Evolutionary conservation across 2,888 invertebrate genomes (phyloP), one percentile per base, ranked within the genome.

Genomic region (Coenonympha arcania): DNA sequence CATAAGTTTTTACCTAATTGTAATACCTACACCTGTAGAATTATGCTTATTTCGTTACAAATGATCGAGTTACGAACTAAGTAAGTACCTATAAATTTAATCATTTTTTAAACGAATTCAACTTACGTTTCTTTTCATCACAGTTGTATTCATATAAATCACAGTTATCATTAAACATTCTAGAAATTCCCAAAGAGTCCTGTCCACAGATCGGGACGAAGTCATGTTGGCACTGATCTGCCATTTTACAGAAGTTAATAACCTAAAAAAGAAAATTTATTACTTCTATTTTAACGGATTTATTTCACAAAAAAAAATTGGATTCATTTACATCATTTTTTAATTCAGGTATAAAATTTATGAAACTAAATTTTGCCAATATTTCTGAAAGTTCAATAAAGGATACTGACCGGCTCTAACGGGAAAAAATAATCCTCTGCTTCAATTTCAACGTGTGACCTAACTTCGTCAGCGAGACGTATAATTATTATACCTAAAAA

Each of bases 361-460:
- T 5, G 5, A 28, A 28, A 28, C 11, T 9, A 28, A 26, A 28
- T 4, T 28, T n/a, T 4, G 15, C 6, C 15, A 1, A 11, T 18
- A 31, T 19, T n/a, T 18, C 9, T 1, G 0, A 11, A 22, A 26
- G 11, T 18, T 34, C 16, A n/a, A 16, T 31, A 30, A 16, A 30
- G 8, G 31, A 42, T 31, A 51, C 64, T 65, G 62, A 83, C 83
- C 62, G 83, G 80, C 61, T 83, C 85, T 62, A 86, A 59, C 11
- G 85, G 85, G 54, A 86, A 86, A 60, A 83, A 85, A 51, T 85
- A 86, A 61, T 86, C 85, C 60, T 86, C 85, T 1, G 84, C 76
- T 62, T 86, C 85, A 52, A 84, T 78, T 69, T 86, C 85, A 9
- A 85, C 78, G 59, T 86, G 85, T 0, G 68, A 51, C 75, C 78